phyloP scores from a whole-genome alignment of 2,797 vertebrate species.

The Nasua narica region DNA sequence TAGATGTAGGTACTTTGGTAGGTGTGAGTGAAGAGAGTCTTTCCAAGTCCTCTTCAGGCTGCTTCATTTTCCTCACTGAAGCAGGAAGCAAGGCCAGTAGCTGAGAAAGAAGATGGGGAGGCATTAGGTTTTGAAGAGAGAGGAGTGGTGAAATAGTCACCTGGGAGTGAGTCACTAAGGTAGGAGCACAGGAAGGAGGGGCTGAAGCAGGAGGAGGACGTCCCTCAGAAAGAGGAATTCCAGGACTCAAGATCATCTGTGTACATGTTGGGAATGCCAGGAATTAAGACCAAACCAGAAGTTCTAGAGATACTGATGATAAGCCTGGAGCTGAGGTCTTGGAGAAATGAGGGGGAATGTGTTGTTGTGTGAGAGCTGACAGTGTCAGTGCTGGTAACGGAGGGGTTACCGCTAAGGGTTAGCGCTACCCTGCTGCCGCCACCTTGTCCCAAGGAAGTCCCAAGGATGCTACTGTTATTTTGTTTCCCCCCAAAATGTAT shows the following conservation, averaged over 20 bases:
- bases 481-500: background rate
- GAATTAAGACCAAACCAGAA: background rate
- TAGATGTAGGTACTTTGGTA: fast-evolving
- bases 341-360: background rate
- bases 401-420: too few relatives aligned
- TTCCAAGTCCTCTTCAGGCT: background rate
- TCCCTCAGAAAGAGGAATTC: background rate
- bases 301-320: background rate
- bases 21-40: background rate
- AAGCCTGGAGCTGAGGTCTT: background rate
- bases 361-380: background rate
- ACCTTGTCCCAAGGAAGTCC: too few relatives aligned
- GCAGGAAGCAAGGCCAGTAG: background rate
- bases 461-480: background rate
- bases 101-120: background rate
- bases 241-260: background rate
- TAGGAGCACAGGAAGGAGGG: background rate
- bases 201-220: background rate
- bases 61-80: background rate
- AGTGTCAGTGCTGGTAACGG: background rate
- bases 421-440: background rate
- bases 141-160: background rate
- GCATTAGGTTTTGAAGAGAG: background rate
- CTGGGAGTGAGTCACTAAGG: background rate
- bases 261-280: background rate